These are phyloP conservation scores for Allygus modestus DNA, from an alignment of 2,888 invertebrate genomes.

Conservation along the genomic window DNA sequence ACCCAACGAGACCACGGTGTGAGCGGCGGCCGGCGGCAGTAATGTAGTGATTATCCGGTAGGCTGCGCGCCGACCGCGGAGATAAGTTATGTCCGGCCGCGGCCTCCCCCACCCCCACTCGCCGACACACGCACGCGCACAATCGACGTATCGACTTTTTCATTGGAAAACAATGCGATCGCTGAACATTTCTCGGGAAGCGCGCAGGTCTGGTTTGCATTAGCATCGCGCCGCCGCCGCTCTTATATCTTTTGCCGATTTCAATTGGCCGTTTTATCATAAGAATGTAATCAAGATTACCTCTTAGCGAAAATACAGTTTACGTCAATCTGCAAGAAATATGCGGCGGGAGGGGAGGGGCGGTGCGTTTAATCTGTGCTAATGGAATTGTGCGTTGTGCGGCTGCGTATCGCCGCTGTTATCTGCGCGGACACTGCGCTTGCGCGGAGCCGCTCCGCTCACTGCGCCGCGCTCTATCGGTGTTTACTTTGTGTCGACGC, in stretches of 20 bases:
- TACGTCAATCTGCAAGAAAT: conserved; percentile 42
- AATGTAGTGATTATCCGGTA: conserved; percentile 22
- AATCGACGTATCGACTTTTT: conserved; percentile 23
- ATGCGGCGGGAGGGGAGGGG: conserved; percentile 22
- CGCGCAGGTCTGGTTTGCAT: conserved; percentile 20
- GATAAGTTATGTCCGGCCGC: not conserved
- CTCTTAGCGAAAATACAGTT: conserved; percentile 40
- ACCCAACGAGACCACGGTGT: not conserved
- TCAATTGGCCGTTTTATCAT: conserved; percentile 58
- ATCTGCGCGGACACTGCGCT: conserved; percentile 9
- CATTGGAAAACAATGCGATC: conserved; percentile 48
- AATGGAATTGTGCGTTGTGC: conserved; percentile 38
- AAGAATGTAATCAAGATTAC: conserved; percentile 60
- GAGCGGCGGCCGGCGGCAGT: not conserved
- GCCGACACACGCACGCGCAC: conserved; percentile 3
- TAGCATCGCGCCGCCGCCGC: conserved; percentile 48
- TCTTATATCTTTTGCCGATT: conserved; percentile 51
- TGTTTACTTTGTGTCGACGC: too few species aligned
- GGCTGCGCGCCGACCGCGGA: not conserved
- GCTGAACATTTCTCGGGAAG: conserved; percentile 21
- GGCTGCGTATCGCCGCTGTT: not conserved
- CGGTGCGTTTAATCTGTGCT: conserved; percentile 29
- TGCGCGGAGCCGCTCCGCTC: not conserved
- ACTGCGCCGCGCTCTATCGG: not conserved
- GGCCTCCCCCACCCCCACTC: too few species aligned